Base-by-base conservation (phyloP, 2,888 invertebrate genomes). In the Parnassius orleans region DNA sequence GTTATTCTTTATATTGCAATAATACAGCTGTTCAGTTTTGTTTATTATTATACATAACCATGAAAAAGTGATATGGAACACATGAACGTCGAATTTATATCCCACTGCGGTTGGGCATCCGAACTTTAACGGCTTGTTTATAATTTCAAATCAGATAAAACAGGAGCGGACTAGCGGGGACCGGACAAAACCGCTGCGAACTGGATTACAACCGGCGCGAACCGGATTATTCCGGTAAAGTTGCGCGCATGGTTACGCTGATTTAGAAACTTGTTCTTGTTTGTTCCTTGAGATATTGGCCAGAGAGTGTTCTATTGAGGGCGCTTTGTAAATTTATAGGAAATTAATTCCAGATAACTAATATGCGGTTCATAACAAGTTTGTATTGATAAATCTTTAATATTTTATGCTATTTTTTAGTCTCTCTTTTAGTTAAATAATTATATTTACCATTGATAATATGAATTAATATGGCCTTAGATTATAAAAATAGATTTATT, bases 171-270 rank as follows among this genome's bases (percentile, higher is more conserved):
- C 80, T 74, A 77, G 76, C 73, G 76, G 74, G 75, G 76, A 79
- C 80, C 79, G 75, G 67, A 63, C 60, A 64, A 71, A 73, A 74
- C 78, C 78, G 78, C 76, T 71, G 70, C 76, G 75, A 79, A 83
- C 83, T 74, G 82, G 83, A 84, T 83, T 83, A 83, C 76, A 75
- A 75, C 79, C 75, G 77, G 71, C 68, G 69, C 74, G 77, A 75
- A 80, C 83, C 78, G 80, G 86, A 86, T 87, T 87, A 88, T 81
- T 80, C 81, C 81, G 74, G 76, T 74, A 77, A 85, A 87, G 81
- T 88, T 87, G 78, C 75, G 81, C 81, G 87, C 84, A 88, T 86
- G 87, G 88, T 84, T 82, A 85, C 84, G 83, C 84, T 83, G 86
- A 89, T 87, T 87, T 84, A 81, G 87, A 83, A 87, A 86, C 87